Percentiles rank a stretch among this genome's conserved stretches.
These are phyloP conservation scores for Gerris buenoi DNA, from an alignment of 1,140 invertebrate species.

Conservation along the genomic window DNA sequence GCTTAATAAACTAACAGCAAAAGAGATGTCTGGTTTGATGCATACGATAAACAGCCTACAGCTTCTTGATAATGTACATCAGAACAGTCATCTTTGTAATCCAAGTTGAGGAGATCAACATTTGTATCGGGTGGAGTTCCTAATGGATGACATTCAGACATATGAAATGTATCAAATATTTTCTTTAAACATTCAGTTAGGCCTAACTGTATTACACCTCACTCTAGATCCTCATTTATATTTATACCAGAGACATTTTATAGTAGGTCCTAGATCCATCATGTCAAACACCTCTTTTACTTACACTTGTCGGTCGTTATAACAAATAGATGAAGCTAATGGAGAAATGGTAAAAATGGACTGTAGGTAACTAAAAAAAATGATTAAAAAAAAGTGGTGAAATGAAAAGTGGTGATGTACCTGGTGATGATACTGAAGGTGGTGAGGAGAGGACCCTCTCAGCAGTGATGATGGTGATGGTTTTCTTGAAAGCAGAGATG, in stretches of 20 bases:
- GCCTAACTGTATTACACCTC: not conserved
- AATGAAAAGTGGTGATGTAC: too few relatives aligned
- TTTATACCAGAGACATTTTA: conserved; percentile 12
- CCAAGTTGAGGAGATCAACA: too few relatives aligned
- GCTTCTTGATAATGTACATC: conserved; percentile 22
- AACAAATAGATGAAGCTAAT: too few relatives aligned
- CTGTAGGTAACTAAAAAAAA: too few relatives aligned
- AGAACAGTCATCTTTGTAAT: not conserved
- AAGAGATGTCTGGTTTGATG: conserved; percentile 29
- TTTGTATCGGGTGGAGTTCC: not conserved
- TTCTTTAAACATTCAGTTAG: not conserved
- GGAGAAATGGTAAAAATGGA: too few relatives aligned
- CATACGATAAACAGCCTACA: conserved; percentile 28
- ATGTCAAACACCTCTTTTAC: conserved; percentile 11
- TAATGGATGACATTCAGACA: not conserved
- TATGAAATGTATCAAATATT: not conserved
- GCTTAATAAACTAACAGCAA: conserved; percentile 19
- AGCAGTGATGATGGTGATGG: too few relatives aligned
- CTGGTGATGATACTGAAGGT: too few relatives aligned
- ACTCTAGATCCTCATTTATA: conserved; percentile 6
- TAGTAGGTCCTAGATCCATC: conserved; percentile 14
- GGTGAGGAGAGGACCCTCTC: too few relatives aligned
- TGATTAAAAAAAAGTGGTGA: too few relatives aligned
- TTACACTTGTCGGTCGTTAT: not conserved
- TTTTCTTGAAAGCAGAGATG: too few relatives aligned